Evolutionary conservation across 2,113 vertebrate genomes (phyloP), one percentile per base, ranked within the genome.

Genomic region (Scomber colias): DNA sequence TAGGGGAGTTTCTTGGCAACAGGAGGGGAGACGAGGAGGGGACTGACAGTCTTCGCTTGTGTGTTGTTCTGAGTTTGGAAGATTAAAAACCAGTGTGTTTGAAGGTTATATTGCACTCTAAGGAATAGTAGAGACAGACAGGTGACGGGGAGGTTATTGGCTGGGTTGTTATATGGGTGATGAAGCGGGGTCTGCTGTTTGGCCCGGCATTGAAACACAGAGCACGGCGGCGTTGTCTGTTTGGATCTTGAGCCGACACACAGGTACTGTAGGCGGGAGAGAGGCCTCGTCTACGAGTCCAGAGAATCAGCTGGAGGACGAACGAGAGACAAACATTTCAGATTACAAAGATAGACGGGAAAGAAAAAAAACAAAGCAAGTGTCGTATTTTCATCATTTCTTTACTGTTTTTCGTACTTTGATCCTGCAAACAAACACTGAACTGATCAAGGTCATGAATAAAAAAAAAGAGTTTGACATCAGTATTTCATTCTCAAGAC

Each of bases 271-370:
- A 75, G 57, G 61, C 40, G 14, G 27, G 51, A 46, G 44, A 53
- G 53, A 10, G 24, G 53, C 45, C 17, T 78, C 79, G n/a, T 89
- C 88, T 95, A 95, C 0, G 93, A 95, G 59, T 95, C 94, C 81
- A 93, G 57, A 64, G 93, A 91, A n/a, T 94, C 93, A 76, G 75
- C 93, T 95, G 84, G 54, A 79, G 35, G 35, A 44, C 4, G 8
- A 54, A 85, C 4, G 5, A n/a, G 30, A 80, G 31, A 74, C 30
- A 83, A 24, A 80, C 16, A 77, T 1, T 11, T 46, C 5, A 75
- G 62, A 77, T 54, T 0, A 56, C 12, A 64, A 14, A 7, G 7
- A 57, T 2, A 14, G 5, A 63, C 24, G 24, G 24, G 24, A 3
- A 3, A 27, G 14, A 14, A 9, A 0, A 27, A 16, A 11, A 14